Evolutionary conservation across 1,140 invertebrate species (phyloP), one percentile per base, ranked within the genome.

Genomic region (Brachionus plicatilis): DNA sequence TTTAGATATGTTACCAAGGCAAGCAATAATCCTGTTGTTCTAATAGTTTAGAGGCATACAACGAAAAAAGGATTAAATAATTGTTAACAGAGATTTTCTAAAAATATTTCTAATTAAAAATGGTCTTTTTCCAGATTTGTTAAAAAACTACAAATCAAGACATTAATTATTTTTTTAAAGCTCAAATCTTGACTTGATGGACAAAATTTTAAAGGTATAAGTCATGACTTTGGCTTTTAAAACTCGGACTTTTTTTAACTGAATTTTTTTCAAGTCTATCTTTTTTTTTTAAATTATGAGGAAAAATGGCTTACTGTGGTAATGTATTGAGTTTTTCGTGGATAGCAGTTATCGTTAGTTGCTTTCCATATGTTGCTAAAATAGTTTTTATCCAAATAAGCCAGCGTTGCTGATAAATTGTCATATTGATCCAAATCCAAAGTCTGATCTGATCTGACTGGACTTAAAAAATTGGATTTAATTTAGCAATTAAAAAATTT

Each of bases 351-450:
- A 14, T 76, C 72, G 8, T 29, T 17, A 27, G 43, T 50, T 50
- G 72, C 27, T 50, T 50, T 47, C 72, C 72, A 76, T 50, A 47
- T 50, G 33, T 17, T 76, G 20, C 43, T 76, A 76, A 24, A 50
- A 76, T 50, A 76, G 11, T 8, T 50, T 50, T 76, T 76, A 50
- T 76, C 72, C n/a, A 76, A 76, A 29, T 76, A 76, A 27, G 72
- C 72, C 12, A 76, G 3, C 3, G 72, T 76, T 9, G 20, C 50
- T 20, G 72, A 50, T 47, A 76, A 27, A n/a, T 37, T 50, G 27
- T 76, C 72, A 76, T 53, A 76, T 76, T 76, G 72, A 37, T 76
- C 72, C 27, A 76, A 27, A 50, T 76, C 50, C 2, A 76, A 50
- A 7, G 17, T 50, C 8, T 24, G 43, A 27, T 76, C 20, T 27